Evolutionary conservation across 2,888 invertebrate genomes (phyloP), one percentile per base, ranked within the genome.

Genomic region (Sabatieria punctata): DNA sequence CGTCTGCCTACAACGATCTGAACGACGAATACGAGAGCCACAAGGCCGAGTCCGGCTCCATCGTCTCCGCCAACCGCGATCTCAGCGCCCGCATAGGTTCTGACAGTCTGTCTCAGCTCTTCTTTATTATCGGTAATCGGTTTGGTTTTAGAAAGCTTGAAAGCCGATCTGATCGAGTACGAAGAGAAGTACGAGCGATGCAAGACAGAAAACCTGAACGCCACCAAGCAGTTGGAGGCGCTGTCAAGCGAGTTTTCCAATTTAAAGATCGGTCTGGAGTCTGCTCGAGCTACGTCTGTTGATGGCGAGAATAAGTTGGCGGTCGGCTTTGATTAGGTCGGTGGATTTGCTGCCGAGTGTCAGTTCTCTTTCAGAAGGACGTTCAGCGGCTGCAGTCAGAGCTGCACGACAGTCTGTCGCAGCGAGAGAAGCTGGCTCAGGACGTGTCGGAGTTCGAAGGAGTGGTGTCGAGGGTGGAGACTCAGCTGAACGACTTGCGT

Each of bases 151-250:
- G 59, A 58, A 18, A 46, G 52, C 6, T 46, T 59, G 40, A 55
- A 55, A 33, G 54, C 58, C 26, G 55, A 53, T 37, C 47, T 60
- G 22, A 55, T 57, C 8, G 59, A 60, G 44, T 59, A 58, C 38
- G 58, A 60, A 45, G 57, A 57, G 48, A 47, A 56, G 30, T 59
- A 59, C 39, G 60, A 60, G 42, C 15, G 52, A 36, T 58, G 58
- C 45, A 57, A 55, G 23, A 41, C 50, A 6, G 60, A 59, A 24
- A 55, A 58, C 36, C 27, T 46, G 18, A 54, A 57, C 39, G 57
- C 58, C 13, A 54, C 52, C 11, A 41, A 36, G n/a, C 53, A 56
- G 22, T 44, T 59, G 41, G 54, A 55, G 40, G 48, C 45, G 38
- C 43, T 60, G 22, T 48, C 47, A 4, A 41, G n/a, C 4, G 41